phyloP scores from a whole-genome alignment of 2,113 vertebrate genomes.

The Pseudolaguvia tuberculata region DNA sequence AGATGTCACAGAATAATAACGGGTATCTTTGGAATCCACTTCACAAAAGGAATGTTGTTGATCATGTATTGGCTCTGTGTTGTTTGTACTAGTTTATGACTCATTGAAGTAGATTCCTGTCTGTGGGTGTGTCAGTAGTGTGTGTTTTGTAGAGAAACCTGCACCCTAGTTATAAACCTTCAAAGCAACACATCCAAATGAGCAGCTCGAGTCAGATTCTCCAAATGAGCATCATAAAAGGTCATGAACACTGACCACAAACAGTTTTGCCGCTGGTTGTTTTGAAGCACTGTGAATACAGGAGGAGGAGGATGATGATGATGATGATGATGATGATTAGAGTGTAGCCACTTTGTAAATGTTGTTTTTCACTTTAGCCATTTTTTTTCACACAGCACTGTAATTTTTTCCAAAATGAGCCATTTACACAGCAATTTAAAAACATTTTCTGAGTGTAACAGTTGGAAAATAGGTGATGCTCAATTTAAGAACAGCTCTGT shows the following conservation, averaged over 20 bases:
- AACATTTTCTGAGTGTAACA: neutral
- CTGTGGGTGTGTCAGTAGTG: neutral
- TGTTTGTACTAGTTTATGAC: neutral
- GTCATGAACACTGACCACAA: neutral
- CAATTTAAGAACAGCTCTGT: neutral
- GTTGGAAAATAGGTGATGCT: neutral
- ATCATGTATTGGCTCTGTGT: neutral
- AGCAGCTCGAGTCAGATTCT: neutral
- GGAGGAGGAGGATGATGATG: neutral
- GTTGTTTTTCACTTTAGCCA: neutral
- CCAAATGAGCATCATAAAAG: neutral
- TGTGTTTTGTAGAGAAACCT: neutral
- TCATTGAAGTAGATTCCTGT: neutral
- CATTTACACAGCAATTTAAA: conserved; percentile 1
- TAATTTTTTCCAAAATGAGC: neutral
- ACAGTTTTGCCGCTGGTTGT: neutral
- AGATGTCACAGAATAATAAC: neutral
- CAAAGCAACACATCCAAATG: neutral
- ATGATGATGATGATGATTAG: neutral
- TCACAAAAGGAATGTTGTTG: neutral
- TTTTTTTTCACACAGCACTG: neutral
- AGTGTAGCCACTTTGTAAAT: neutral
- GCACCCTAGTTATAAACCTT: neutral
- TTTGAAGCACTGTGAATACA: neutral
- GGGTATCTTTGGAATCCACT: neutral